Base-by-base conservation (phyloP, 2,888 invertebrate species). In the Tenthredo livida region DNA sequence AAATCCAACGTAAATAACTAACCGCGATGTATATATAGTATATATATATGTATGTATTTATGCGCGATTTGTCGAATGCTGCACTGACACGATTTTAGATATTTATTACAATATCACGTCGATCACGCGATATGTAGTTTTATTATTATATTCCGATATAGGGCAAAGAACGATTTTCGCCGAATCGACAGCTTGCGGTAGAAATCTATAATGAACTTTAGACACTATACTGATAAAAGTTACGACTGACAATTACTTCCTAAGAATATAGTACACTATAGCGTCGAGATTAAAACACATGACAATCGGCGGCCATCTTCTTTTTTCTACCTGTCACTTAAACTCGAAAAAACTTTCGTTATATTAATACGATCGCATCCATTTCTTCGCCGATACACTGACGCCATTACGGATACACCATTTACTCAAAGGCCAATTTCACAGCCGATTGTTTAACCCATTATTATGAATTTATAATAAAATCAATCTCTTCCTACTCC, bases 251-350 rank as follows among this genome's bases (percentile, higher is more conserved):
- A 73, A 73, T 67, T 17, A 43, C 61, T 80, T 33, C 6, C n/a
- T 33, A 21, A 65, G 25, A 43, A 83, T 70, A 83, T n/a, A n/a
- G n/a, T n/a, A n/a, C n/a, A 29, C 2, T 2, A 29, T 70, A 43
- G 33, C 29, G 29, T 67, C 65, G 67, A 83, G 83, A 83, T 83
- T 67, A 25, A 61, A 83, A 67, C 67, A 83, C 83, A 83, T 83
- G 83, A 83, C 83, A 83, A 83, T 83, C 83, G 67, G 43, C 83
- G 47, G 83, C 83, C 83, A 83, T 83, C 70, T 83, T 83, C 54
- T 83, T 67, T 65, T 80, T 29, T 80, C 40, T 61, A 33, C 47
- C 83, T 83, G 83, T 83, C 83, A 83, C 65, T 50, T 80, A 37
- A 40, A 40, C 58, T 43, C 10, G 58, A 40, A 61, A 61, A 54